Evolutionary conservation across 2,113 vertebrate species (phyloP).

Genomic region (Todiramphus chloris): DNA sequence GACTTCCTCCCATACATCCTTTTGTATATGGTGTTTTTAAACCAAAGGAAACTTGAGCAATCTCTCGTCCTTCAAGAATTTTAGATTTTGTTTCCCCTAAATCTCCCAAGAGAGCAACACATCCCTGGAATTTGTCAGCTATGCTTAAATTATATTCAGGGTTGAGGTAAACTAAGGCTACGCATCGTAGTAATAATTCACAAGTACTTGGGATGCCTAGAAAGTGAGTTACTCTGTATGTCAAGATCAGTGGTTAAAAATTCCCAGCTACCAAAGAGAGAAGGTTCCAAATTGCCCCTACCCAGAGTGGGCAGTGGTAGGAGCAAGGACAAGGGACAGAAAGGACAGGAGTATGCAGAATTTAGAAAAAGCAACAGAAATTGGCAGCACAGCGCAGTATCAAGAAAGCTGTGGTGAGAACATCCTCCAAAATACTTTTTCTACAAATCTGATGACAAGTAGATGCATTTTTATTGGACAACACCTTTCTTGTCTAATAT

Average conservation of each 20-base stretch:
- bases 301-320: neutral
- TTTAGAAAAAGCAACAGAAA: neutral
- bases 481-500: neutral
- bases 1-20: neutral
- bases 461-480: neutral
- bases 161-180: neutral
- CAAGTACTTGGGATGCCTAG: neutral
- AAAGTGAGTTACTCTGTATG: neutral
- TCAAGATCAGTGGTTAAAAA: neutral
- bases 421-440: neutral
- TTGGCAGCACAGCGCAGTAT: neutral
- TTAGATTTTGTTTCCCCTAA: neutral
- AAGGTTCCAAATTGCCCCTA: neutral
- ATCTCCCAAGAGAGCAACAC: neutral
- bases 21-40: neutral
- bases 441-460: neutral
- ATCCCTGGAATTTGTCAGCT: neutral
- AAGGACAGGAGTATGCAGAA: fast-evolving
- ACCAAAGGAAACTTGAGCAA: neutral
- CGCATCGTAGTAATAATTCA: neutral
- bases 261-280: neutral
- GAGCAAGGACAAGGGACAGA: neutral
- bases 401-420: neutral
- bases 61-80: neutral
- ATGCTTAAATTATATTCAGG: neutral